Evolutionary conservation across 2,888 invertebrate genomes (phyloP).

Genomic region (Tachystola acroxantha): DNA sequence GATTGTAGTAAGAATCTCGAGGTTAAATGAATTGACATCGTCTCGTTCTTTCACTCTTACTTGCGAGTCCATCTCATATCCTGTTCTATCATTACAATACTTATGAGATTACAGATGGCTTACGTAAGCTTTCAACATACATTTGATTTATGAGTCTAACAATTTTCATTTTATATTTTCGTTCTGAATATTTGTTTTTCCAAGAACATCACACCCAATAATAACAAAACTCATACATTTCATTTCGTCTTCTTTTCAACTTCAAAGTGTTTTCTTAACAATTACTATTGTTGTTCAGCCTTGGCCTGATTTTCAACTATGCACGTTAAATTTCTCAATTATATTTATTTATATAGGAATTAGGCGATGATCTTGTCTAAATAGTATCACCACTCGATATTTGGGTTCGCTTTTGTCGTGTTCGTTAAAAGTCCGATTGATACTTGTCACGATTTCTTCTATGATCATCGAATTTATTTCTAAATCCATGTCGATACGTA

Average conservation of each 20-base stretch:
- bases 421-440: slow-evolving; percentile 47
- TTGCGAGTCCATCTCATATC: slow-evolving; percentile 24
- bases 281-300: slow-evolving; percentile 55
- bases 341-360: slow-evolving; percentile 50
- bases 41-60: slow-evolving; percentile 32
- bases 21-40: slow-evolving; percentile 65
- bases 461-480: slow-evolving; percentile 40
- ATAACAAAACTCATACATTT: slow-evolving; percentile 19
- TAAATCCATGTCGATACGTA: slow-evolving; percentile 29
- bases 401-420: slow-evolving; percentile 42
- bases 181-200: slow-evolving; percentile 13
- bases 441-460: slow-evolving; percentile 44
- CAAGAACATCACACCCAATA: slow-evolving; percentile 9
- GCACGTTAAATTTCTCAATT: slow-evolving; percentile 36
- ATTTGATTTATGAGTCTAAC: slow-evolving; percentile 15
- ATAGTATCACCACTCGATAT: slow-evolving; percentile 36
- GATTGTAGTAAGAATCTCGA: slow-evolving; percentile 64
- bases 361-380: slow-evolving; percentile 43
- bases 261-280: slow-evolving; percentile 51
- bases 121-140: slow-evolving; percentile 31
- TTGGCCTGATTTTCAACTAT: slow-evolving; percentile 46
- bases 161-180: slow-evolving; percentile 10
- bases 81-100: slow-evolving; percentile 20
- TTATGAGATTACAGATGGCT: slow-evolving; percentile 37
- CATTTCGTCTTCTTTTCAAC: slow-evolving; percentile 35